Evolutionary conservation across 1,140 invertebrate genomes (phyloP).

Genomic region (Marisa cornuarietis): DNA sequence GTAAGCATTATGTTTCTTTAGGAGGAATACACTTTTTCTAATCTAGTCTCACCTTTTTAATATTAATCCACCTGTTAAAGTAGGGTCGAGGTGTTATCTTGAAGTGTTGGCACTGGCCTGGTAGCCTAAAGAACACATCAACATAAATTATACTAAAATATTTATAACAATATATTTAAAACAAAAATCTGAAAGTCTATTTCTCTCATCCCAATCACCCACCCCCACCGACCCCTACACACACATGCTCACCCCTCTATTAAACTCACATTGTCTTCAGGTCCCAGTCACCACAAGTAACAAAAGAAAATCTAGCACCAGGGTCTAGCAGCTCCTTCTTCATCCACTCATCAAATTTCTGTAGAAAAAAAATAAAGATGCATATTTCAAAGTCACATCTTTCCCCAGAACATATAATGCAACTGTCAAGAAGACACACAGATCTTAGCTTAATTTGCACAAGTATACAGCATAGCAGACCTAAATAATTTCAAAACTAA

Average conservation of each 20-base stretch:
- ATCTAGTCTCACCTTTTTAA: slow-evolving; percentile 68
- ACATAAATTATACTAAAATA: neutral
- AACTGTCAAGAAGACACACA: too few species aligned
- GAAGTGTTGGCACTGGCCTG: slow-evolving; percentile 69
- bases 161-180: neutral
- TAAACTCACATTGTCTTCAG: slow-evolving; percentile 69
- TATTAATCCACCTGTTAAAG: slow-evolving; percentile 72
- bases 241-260: neutral
- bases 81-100: slow-evolving; percentile 66
- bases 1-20: too few species aligned
- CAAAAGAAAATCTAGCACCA: slow-evolving; percentile 66
- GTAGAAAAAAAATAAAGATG: slow-evolving; percentile 27
- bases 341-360: slow-evolving; percentile 68
- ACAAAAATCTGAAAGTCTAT: too few species aligned
- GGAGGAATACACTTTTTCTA: too few species aligned
- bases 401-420: too few species aligned
- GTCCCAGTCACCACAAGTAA: slow-evolving; percentile 77
- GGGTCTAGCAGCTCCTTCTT: slow-evolving; percentile 58
- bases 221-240: neutral
- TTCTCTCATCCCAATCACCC: neutral
- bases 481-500: too few species aligned
- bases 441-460: too few species aligned
- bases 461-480: too few species aligned
- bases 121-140: slow-evolving; percentile 61
- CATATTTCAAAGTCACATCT: too few species aligned